phyloP scores from a whole-genome alignment of 1,140 invertebrate genomes.

The Zaprionus taronus region DNA sequence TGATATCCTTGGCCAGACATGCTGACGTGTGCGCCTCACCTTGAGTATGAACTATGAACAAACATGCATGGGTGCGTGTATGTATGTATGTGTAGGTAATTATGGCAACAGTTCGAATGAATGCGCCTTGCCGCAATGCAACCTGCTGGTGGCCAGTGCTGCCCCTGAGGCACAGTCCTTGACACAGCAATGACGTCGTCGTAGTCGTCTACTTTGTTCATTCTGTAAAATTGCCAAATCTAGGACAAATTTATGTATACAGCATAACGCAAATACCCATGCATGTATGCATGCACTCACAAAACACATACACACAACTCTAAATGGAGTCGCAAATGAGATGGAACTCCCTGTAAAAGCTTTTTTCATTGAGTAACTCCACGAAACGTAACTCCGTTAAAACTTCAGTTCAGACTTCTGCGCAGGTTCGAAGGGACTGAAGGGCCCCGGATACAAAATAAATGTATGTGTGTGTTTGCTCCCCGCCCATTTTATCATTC shows the following conservation, averaged over 20 bases:
- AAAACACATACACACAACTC: background rate
- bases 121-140: constrained; percentile 33
- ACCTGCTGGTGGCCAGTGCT: constrained; percentile 11
- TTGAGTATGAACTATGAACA: constrained; percentile 37
- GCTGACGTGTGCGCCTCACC: constrained; percentile 48
- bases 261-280: constrained; percentile 5
- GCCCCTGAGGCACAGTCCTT: constrained; percentile 55
- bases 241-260: constrained; percentile 72
- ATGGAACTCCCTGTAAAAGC: constrained; percentile 51
- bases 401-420: constrained; percentile 63
- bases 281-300: constrained; percentile 8
- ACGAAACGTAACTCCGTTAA: constrained; percentile 20
- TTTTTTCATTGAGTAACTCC: constrained; percentile 79
- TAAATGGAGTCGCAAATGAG: constrained; percentile 15
- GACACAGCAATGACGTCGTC: constrained; percentile 63
- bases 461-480: constrained; percentile 18
- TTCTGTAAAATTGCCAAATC: constrained; percentile 73
- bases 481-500: constrained; percentile 1
- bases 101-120: constrained; percentile 12
- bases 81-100: constrained; percentile 27
- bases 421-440: constrained; percentile 52
- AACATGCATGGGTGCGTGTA: constrained; percentile 17
- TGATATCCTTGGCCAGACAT: constrained; percentile 47
- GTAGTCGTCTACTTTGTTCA: constrained; percentile 68
- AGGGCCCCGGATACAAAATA: background rate